phyloP scores from a whole-genome alignment of 2,888 invertebrate species.

The Spilosoma lubricipeda region DNA sequence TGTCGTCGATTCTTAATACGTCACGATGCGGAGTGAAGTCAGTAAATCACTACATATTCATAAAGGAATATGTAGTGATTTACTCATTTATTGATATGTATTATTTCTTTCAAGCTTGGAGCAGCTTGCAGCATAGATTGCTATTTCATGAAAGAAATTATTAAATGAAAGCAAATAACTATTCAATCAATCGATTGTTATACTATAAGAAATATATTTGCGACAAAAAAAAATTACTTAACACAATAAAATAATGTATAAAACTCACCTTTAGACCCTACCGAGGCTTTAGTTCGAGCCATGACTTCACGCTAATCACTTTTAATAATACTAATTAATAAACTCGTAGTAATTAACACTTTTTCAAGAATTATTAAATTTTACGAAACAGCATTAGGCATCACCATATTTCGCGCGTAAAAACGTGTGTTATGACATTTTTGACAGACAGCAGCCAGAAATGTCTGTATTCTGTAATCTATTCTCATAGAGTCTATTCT shows the following conservation, averaged over 20 bases:
- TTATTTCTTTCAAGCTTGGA: neutral
- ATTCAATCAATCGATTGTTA: too few relatives aligned
- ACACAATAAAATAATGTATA: neutral
- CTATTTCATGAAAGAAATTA: neutral
- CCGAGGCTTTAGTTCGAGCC: constrained; percentile 71
- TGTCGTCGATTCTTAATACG: too few relatives aligned
- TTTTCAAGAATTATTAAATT: neutral
- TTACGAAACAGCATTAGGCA: neutral
- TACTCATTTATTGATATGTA: too few relatives aligned
- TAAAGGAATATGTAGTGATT: too few relatives aligned
- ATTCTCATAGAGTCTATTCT: neutral
- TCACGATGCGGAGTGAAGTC: too few relatives aligned
- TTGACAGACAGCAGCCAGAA: neutral
- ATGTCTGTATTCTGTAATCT: too few relatives aligned
- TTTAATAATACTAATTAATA: neutral
- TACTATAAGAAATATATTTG: neutral
- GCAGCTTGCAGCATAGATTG: neutral
- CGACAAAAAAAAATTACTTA: neutral
- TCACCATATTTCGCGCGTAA: constrained; percentile 3
- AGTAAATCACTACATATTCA: too few relatives aligned
- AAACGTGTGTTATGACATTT: neutral
- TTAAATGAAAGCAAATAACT: neutral
- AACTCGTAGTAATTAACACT: neutral
- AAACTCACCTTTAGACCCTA: constrained; percentile 71
- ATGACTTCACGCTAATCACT: constrained; percentile 15